phyloP scores from a whole-genome alignment of 53 echinoderm and acorn worm species.

The Arbacia lixula region DNA sequence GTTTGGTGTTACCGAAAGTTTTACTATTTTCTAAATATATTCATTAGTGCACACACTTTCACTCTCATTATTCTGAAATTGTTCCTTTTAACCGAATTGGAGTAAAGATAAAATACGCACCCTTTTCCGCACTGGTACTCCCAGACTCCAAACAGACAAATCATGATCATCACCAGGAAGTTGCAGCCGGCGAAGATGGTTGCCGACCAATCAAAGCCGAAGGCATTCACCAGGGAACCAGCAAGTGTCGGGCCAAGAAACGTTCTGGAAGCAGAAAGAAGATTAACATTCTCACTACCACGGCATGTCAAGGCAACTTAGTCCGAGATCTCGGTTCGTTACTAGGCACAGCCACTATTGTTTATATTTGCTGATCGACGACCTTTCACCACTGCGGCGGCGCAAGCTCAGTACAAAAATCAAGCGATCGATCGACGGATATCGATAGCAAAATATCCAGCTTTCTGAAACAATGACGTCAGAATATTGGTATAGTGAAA shows the following conservation, averaged over 20 bases:
- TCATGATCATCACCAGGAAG: conserved; percentile 28
- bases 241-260: conserved; percentile 50
- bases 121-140: conserved; percentile 59
- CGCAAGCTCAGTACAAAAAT: too few species aligned
- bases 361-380: too few species aligned
- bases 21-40: too few species aligned
- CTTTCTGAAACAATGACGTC: too few species aligned
- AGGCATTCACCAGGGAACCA: conserved; percentile 30
- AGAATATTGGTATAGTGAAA: too few species aligned
- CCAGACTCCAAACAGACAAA: conserved; percentile 62
- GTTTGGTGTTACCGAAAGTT: too few species aligned
- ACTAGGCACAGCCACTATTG: too few species aligned
- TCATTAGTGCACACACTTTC: too few species aligned
- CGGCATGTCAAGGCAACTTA: not conserved
- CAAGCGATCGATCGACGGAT: not conserved
- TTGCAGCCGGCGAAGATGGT: conserved; percentile 47
- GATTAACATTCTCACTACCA: not conserved
- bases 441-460: not conserved
- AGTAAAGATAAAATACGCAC: not conserved
- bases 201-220: conserved; percentile 44
- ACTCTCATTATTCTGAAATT: too few species aligned
- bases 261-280: conserved; percentile 29
- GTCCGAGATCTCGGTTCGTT: not conserved
- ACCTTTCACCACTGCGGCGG: too few species aligned
- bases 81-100: too few species aligned